These are phyloP conservation scores for Drosophila pallidifrons DNA, from an alignment of 1,140 invertebrate genomes.

Conservation along the genomic window DNA sequence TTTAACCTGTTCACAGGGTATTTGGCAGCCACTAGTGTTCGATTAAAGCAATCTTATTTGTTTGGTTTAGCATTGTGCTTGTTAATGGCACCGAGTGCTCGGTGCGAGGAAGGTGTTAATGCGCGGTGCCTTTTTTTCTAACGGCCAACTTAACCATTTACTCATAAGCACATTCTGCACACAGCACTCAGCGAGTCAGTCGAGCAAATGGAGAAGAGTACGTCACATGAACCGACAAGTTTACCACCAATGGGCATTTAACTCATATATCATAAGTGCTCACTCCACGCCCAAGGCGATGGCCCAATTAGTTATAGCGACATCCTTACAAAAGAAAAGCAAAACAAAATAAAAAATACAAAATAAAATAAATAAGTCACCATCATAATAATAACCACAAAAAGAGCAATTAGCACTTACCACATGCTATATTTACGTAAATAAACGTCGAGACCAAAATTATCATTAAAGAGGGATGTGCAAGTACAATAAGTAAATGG, in stretches of 20 bases:
- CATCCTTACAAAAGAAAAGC: constrained; percentile 44
- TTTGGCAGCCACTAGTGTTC: neutral
- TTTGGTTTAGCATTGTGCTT: neutral
- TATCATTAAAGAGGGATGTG: neutral
- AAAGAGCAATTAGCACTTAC: constrained; percentile 48
- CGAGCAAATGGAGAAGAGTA: too few relatives aligned
- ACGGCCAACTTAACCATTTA: constrained; percentile 35
- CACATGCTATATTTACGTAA: constrained; percentile 1
- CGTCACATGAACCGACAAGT: constrained; percentile 1
- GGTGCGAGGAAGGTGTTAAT: constrained; percentile 26
- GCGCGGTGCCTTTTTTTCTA: constrained; percentile 37
- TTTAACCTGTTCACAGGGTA: neutral
- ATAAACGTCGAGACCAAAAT: constrained; percentile 6
- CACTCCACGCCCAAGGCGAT: constrained; percentile 34
- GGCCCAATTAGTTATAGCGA: constrained; percentile 54
- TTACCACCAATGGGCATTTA: constrained; percentile 24
- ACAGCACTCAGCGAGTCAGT: neutral
- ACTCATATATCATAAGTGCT: constrained; percentile 30
- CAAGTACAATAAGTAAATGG: neutral
- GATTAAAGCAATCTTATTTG: neutral
- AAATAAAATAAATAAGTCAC: constrained; percentile 11
- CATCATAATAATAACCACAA: constrained; percentile 15
- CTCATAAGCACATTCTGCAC: constrained; percentile 2
- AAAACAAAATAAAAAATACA: too few relatives aligned
- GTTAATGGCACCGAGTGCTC: constrained; percentile 4